Evolutionary conservation across 2,797 vertebrate species (phyloP).

Genomic region (Phrynocephalus forsythii): DNA sequence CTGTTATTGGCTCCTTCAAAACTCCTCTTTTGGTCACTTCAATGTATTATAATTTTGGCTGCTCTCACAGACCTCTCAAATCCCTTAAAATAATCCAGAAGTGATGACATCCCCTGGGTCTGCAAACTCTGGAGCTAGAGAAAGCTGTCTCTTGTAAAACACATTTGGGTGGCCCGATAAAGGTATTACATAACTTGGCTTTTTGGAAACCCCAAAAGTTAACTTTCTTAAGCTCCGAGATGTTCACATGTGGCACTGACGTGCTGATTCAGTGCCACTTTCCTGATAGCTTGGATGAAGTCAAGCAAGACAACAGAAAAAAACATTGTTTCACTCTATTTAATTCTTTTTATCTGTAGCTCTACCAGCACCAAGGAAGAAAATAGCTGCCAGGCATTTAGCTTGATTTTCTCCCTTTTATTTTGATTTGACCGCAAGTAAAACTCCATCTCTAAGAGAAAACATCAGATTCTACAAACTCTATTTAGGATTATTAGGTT

Average conservation of each 20-base stretch:
- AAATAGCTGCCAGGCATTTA: slow-evolving; percentile 37
- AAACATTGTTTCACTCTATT: slow-evolving; percentile 23
- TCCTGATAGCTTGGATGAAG: not conserved
- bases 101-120: no score
- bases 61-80: no score
- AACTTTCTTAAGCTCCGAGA: no score
- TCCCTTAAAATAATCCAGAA: no score
- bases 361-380: slow-evolving; percentile 20
- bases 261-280: not conserved
- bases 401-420: slow-evolving; percentile 28
- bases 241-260: not conserved
- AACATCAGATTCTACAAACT: slow-evolving; percentile 23
- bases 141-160: no score
- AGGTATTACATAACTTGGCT: no score
- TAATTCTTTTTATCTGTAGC: slow-evolving; percentile 40
- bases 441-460: slow-evolving; percentile 31
- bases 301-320: slow-evolving; percentile 6
- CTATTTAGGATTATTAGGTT: slow-evolving; percentile 29
- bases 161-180: no score
- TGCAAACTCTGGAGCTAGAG: no score
- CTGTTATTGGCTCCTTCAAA: no score
- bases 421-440: slow-evolving; percentile 38
- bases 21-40: no score
- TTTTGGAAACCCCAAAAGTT: no score
- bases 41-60: no score